Base-by-base conservation (phyloP, 2,113 vertebrate species). In the Puma concolor region DNA sequence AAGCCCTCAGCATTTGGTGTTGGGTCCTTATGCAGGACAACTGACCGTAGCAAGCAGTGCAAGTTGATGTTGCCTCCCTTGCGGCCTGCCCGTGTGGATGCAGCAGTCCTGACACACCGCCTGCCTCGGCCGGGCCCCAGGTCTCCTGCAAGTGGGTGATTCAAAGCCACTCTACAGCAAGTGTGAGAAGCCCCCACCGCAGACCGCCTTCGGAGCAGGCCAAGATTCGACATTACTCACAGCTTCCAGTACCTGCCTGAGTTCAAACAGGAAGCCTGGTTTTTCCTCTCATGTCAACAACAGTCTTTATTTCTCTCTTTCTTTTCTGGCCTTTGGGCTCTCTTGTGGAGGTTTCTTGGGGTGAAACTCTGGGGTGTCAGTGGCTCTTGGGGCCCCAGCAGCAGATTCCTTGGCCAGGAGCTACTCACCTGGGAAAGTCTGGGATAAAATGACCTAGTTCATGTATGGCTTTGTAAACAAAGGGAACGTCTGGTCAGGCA, bases 191-290 rank as follows among this genome's bases (percentile, higher is more conserved):
- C 98, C 98, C 98, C 98, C 98, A 99, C 99, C 99, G 99, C 99
- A 99, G 99, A 97, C 98, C 96, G 98, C 98, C 97, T 98, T 98
- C 96, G 95, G 98, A 98, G 98, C 97, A 97, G 98, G 98, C 98
- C 98, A 98, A 99, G 98, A 98, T 98, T 99, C 99, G 98, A 99
- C 99, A 99, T 99, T 99, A 99, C 99, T 99, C 99, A 99, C 99
- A 99, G 98, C 99, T 99, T 99, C 99, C 99, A 99, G 99, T 98
- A 99, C 99, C 99, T 99, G 98, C 98, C 98, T 98, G 98, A 99
- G 99, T 99, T 99, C 99, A 99, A 98, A 99, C 99, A 99, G 99
- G 99, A 99, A 99, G 98, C 98, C 98, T 95, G 97, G 98, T 97
- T 99, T 99, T 99, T 99, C 99, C 99, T 99, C 99, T 99, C 97